These are phyloP conservation scores for Embiotoca jacksoni DNA, from an alignment of 2,113 vertebrate genomes.

Conservation along the genomic window DNA sequence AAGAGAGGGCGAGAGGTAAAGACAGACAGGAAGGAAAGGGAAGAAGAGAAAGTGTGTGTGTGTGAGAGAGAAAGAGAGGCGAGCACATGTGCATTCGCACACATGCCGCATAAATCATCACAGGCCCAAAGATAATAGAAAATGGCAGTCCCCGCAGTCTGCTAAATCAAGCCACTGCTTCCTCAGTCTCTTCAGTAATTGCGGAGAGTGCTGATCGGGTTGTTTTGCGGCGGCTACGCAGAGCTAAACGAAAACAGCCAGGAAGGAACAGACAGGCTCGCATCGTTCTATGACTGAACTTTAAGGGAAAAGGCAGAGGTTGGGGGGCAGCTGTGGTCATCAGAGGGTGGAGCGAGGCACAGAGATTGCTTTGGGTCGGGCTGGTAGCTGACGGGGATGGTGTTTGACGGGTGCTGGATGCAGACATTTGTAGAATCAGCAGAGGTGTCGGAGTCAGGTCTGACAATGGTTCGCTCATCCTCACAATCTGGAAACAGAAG, in stretches of 20 bases:
- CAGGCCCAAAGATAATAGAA: conserved; percentile 76
- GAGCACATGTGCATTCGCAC: conserved; percentile 38
- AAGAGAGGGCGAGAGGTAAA: conserved; percentile 51
- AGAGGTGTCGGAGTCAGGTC: conserved; percentile 47
- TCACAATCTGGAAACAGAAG: conserved; percentile 38
- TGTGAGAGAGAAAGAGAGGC: conserved; percentile 39
- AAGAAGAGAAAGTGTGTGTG: conserved; percentile 62
- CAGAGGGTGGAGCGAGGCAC: conserved; percentile 27
- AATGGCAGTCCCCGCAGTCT: conserved; percentile 74
- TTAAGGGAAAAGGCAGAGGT: conserved; percentile 7
- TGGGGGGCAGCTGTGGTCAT: conserved; percentile 39
- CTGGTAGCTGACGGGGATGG: conserved; percentile 35
- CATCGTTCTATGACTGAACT: conserved; percentile 18
- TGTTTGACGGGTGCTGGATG: conserved; percentile 42
- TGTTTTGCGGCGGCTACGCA: conserved; percentile 59
- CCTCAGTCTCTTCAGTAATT: conserved; percentile 75
- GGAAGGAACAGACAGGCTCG: conserved; percentile 35
- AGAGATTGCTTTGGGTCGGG: conserved; percentile 43
- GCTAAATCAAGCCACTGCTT: conserved; percentile 78
- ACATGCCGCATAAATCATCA: conserved; percentile 76
- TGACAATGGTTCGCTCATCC: conserved; percentile 15
- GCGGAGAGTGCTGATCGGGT: conserved; percentile 75
- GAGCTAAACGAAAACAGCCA: conserved; percentile 68
- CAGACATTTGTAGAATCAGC: conserved; percentile 46
- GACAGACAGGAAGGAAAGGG: conserved; percentile 56